phyloP scores from a whole-genome alignment of 2,888 invertebrate genomes.

The Fragum sueziense region DNA sequence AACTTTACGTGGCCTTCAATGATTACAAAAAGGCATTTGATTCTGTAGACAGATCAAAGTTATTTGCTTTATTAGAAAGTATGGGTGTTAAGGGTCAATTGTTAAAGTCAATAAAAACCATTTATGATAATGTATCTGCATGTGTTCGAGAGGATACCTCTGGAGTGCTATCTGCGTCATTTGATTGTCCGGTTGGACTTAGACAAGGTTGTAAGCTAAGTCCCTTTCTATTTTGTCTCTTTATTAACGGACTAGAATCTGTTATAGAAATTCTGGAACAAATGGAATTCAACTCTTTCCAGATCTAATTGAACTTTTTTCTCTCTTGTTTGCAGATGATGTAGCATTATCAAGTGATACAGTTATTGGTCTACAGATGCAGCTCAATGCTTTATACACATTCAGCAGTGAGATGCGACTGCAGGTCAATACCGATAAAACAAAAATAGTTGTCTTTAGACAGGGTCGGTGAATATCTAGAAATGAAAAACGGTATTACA shows the following conservation, averaged over 20 bases:
- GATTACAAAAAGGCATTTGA: no score
- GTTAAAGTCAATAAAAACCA: background rate
- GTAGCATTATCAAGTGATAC: slow-evolving; percentile 34
- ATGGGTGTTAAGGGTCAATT: background rate
- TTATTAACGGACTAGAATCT: slow-evolving; percentile 16
- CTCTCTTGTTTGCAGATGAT: no score
- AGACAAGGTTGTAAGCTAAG: slow-evolving; percentile 27
- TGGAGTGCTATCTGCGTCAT: background rate
- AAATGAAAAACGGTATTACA: slow-evolving; percentile 36
- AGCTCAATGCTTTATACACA: slow-evolving; percentile 32
- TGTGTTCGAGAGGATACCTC: slow-evolving; percentile 4
- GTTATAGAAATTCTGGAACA: background rate
- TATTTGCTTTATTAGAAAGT: no score
- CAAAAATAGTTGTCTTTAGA: slow-evolving; percentile 38
- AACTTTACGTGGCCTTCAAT: no score
- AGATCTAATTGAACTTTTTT: no score
- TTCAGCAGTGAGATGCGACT: no score
- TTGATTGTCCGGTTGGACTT: slow-evolving; percentile 30
- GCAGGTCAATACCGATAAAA: no score
- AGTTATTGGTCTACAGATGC: slow-evolving; percentile 35
- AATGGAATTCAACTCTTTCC: no score
- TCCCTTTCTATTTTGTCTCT: slow-evolving; percentile 18
- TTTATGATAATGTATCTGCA: slow-evolving; percentile 12
- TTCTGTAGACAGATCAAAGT: no score
- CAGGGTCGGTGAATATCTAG: slow-evolving; percentile 33